phyloP scores from a whole-genome alignment of 1,140 invertebrate species.

The Nymphalis io region DNA sequence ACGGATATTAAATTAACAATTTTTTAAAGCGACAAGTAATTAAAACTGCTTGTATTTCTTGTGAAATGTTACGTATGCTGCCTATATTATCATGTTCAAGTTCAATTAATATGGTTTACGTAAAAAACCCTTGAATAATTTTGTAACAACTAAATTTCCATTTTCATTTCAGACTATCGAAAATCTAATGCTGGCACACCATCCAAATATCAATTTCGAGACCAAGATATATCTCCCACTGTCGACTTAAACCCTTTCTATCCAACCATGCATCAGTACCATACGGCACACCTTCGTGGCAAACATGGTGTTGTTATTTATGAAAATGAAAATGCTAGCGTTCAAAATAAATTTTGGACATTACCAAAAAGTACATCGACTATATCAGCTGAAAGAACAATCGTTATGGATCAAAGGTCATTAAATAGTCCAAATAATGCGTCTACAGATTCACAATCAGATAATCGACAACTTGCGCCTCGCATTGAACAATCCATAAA shows the following conservation, averaged over 20 bases:
- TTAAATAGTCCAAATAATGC: constrained; percentile 23
- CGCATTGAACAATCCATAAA: constrained; percentile 72
- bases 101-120: background rate
- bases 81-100: background rate
- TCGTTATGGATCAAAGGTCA: constrained; percentile 29
- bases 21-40: background rate
- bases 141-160: background rate
- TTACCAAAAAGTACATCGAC: constrained; percentile 60
- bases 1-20: background rate
- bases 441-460: background rate
- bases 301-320: constrained; percentile 58
- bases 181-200: constrained; percentile 80
- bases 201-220: constrained; percentile 39
- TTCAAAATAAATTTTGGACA: constrained; percentile 70
- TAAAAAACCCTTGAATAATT: background rate
- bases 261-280: constrained; percentile 52
- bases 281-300: constrained; percentile 59
- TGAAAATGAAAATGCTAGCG: constrained; percentile 44
- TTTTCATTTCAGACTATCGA: constrained; percentile 78
- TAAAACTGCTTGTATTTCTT: constrained; percentile 4
- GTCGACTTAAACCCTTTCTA: constrained; percentile 56
- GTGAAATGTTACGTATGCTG: background rate
- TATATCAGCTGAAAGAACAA: constrained; percentile 32
- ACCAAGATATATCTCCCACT: constrained; percentile 45
- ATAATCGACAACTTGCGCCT: constrained; percentile 18